Evolutionary conservation across 2,888 invertebrate genomes (phyloP).

Genomic region (Aleiodes alternator): DNA sequence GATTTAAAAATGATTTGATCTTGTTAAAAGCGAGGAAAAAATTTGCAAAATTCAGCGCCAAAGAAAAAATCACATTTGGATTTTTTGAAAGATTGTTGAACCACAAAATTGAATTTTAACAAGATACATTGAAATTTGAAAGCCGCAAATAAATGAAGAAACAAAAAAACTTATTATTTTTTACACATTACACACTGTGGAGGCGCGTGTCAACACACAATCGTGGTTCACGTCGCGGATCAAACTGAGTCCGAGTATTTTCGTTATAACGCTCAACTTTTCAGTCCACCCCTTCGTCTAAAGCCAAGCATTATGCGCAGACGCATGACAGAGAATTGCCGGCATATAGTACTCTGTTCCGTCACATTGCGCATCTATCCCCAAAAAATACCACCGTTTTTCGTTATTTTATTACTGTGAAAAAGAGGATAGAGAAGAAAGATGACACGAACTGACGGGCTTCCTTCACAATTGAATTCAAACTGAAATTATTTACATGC

Average conservation of each 20-base stretch:
- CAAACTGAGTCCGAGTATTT: slow-evolving; percentile 69
- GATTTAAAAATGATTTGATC: no score
- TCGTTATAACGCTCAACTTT: slow-evolving; percentile 65
- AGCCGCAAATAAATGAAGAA: neutral
- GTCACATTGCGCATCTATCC: slow-evolving; percentile 40
- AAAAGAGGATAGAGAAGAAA: neutral
- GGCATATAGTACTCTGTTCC: slow-evolving; percentile 46
- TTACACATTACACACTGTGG: neutral
- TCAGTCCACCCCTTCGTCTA: slow-evolving; percentile 56
- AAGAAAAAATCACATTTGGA: no score
- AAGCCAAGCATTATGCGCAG: slow-evolving; percentile 65
- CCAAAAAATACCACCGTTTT: slow-evolving; percentile 10
- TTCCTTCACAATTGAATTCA: neutral
- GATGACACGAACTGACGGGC: neutral
- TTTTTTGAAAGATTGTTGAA: no score
- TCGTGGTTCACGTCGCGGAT: slow-evolving; percentile 67
- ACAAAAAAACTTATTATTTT: slow-evolving; percentile 11
- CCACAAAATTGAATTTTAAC: neutral
- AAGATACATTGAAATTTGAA: no score
- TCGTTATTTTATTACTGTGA: slow-evolving; percentile 17
- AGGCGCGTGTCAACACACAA: neutral
- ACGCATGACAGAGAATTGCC: slow-evolving; percentile 62
- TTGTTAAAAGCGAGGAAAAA: no score
- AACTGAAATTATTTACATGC: neutral
- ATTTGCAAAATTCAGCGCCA: no score